phyloP scores from a whole-genome alignment of 2,888 invertebrate genomes.

The Sclerodermus sp. region DNA sequence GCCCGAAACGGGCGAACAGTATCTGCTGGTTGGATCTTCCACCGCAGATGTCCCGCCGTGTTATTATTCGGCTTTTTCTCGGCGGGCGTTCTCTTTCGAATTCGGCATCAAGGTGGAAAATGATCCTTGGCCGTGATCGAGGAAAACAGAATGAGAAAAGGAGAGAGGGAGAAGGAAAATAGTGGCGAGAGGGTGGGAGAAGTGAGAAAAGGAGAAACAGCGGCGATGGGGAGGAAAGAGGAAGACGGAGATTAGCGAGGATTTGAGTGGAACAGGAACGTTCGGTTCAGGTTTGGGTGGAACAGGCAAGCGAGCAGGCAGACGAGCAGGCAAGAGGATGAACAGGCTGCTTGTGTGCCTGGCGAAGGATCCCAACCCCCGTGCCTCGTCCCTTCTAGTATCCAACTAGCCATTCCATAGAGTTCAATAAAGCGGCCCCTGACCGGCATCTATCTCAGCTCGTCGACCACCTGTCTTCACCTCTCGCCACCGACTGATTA shows the following conservation, averaged over 20 bases:
- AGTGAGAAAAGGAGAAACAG: not conserved
- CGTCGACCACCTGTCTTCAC: conserved; percentile 29
- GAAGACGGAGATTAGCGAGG: no score
- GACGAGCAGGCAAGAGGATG: no score
- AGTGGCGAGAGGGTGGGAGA: not conserved
- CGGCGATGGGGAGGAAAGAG: not conserved
- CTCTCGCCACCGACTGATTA: conserved; percentile 26
- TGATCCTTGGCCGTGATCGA: not conserved
- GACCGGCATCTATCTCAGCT: conserved; percentile 29
- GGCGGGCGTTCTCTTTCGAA: not conserved
- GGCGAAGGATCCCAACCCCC: no score
- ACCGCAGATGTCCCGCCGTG: conserved; percentile 37
- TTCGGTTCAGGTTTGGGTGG: no score
- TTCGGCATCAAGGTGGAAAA: conserved; percentile 10
- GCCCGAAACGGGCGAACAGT: conserved; percentile 17
- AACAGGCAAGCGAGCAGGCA: not conserved
- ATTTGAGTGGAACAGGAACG: no score
- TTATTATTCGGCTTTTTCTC: conserved; percentile 21
- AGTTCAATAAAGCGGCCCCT: conserved; percentile 26
- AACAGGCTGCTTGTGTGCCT: no score
- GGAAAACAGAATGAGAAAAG: not conserved
- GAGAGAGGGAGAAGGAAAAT: not conserved
- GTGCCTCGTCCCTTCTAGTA: no score
- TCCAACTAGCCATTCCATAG: not conserved
- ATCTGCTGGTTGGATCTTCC: conserved; percentile 34